A percentile compares a stretch with the other conserved stretches of the same genome.
phyloP scores from a whole-genome alignment of 92 coral and sea anemone species.

The Porites rus region DNA sequence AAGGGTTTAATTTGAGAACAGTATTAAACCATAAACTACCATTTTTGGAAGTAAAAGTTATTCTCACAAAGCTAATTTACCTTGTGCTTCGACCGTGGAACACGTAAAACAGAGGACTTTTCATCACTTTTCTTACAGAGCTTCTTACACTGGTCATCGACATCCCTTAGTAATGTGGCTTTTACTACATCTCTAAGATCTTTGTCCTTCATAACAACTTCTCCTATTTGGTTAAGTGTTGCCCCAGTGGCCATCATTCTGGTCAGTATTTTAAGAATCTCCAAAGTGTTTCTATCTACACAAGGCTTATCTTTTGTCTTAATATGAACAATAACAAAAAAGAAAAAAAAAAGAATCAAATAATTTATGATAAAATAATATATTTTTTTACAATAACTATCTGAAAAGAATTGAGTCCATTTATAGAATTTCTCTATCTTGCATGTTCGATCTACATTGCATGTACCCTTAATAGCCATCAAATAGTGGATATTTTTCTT shows the following conservation, averaged over 20 bases:
- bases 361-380: not conserved
- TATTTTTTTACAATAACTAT: not conserved
- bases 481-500: too few relatives aligned
- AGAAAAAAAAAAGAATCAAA: not conserved
- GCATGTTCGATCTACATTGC: not conserved
- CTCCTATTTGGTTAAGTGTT: conserved; percentile 18
- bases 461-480: not conserved
- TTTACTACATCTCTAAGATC: conserved; percentile 30
- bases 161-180: conserved; percentile 38
- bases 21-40: not conserved
- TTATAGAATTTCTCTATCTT: not conserved
- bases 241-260: conserved; percentile 41
- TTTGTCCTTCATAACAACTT: conserved; percentile 25
- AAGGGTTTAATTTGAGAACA: not conserved
- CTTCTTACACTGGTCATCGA: conserved; percentile 43
- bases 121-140: conserved; percentile 29
- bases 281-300: conserved; percentile 18
- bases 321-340: not conserved
- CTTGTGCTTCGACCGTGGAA: conserved; percentile 33
- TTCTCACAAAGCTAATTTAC: not conserved
- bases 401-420: not conserved
- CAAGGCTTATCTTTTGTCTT: conserved; percentile 36
- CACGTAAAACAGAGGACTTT: conserved; percentile 32
- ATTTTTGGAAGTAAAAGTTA: not conserved
- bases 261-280: conserved; percentile 25